phyloP scores from a whole-genome alignment of 2,113 vertebrate genomes.

The Phasianus colchicus region DNA sequence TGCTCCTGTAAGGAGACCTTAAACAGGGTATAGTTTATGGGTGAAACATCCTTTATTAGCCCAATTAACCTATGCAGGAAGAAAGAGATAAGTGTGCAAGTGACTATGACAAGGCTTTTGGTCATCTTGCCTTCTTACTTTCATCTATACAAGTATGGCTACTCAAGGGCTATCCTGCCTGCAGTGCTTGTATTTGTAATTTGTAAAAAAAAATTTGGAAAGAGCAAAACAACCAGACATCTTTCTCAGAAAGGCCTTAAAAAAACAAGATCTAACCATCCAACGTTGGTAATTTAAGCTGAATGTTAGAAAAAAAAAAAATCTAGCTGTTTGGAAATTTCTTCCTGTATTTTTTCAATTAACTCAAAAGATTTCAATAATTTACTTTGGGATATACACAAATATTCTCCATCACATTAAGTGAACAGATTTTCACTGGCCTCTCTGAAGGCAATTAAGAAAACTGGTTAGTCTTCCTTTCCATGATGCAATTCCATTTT shows the following conservation, averaged over 20 bases:
- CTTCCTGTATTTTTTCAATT: background rate
- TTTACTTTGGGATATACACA: background rate
- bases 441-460: background rate
- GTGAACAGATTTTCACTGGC: background rate
- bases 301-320: background rate
- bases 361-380: background rate
- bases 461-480: rapidly evolving
- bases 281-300: background rate
- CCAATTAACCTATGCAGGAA: background rate
- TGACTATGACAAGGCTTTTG: background rate
- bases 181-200: background rate
- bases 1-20: background rate
- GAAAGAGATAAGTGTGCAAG: background rate
- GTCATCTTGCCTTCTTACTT: background rate
- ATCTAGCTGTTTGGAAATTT: background rate
- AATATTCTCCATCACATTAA: background rate
- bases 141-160: background rate
- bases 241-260: background rate
- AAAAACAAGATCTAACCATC: background rate
- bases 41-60: background rate
- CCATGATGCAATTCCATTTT: rapidly evolving
- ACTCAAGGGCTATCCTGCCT: background rate
- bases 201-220: background rate
- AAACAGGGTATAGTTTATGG: background rate
- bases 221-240: background rate